A percentile compares a stretch with the other conserved stretches of the same genome.
phyloP scores from a whole-genome alignment of 2,797 vertebrate species.

The Craterocephalus amniculus region DNA sequence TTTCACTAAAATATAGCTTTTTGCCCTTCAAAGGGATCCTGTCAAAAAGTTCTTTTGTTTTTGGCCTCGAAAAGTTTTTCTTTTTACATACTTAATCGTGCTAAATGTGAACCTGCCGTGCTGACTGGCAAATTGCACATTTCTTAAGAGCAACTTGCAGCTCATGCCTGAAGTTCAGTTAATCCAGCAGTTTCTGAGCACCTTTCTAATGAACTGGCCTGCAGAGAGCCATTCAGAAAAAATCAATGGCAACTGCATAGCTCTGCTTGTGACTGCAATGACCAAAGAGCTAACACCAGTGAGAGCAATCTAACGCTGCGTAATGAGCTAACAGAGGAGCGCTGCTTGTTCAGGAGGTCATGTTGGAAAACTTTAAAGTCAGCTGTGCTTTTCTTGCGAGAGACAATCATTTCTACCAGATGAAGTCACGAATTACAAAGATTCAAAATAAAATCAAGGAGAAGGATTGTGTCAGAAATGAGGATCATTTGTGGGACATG shows the following conservation, averaged over 20 bases:
- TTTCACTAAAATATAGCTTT: conserved; percentile 22
- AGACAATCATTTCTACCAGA: conserved; percentile 18
- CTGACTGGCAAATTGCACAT: conserved; percentile 10
- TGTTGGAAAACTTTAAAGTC: conserved; percentile 48
- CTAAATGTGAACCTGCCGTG: conserved; percentile 7
- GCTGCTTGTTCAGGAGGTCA: conserved; percentile 35
- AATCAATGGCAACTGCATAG: conserved; percentile 79
- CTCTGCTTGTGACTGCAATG: conserved; percentile 72
- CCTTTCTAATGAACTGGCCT: conserved; percentile 74
- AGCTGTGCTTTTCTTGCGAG: conserved; percentile 4
- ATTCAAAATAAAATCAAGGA: conserved; percentile 32
- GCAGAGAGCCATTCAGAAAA: conserved; percentile 74
- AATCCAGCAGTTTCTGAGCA: conserved; percentile 68
- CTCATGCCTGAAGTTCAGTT: conserved; percentile 56
- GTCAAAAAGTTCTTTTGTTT: conserved; percentile 1
- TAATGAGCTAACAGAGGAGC: conserved; percentile 70
- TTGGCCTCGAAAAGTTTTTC: conserved; percentile 17
- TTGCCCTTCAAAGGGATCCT: neutral
- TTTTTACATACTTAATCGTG: neutral
- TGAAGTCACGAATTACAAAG: conserved; percentile 11
- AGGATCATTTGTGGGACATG: conserved; percentile 36
- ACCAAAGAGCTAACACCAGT: conserved; percentile 57
- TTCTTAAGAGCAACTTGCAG: conserved; percentile 26
- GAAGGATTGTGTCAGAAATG: conserved; percentile 43
- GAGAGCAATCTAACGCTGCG: conserved; percentile 67